Evolutionary conservation across 2,797 vertebrate species (phyloP).

Genomic region (Masticophis lateralis): DNA sequence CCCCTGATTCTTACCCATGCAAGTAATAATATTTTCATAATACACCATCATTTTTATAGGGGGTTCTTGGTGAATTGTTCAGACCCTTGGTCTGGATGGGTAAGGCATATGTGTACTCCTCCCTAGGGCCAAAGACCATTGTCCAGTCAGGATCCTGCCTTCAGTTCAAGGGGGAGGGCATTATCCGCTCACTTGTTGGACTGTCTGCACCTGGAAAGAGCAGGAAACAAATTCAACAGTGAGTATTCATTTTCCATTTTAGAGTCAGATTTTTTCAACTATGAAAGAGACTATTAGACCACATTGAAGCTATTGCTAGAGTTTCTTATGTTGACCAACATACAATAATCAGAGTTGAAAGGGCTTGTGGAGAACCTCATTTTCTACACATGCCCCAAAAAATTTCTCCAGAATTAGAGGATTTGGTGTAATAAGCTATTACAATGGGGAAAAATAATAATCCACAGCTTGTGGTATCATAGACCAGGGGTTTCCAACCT

Average conservation of each 20-base stretch:
- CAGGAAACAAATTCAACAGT: constrained; percentile 31
- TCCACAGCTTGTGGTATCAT: not conserved
- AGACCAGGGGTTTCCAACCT: not conserved
- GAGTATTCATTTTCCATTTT: constrained; percentile 30
- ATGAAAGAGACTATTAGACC: not conserved
- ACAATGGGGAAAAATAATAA: not conserved
- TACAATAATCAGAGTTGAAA: not conserved
- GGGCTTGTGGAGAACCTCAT: not conserved
- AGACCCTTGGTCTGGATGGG: constrained; percentile 31
- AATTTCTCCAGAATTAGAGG: not conserved
- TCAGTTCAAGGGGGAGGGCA: constrained; percentile 33
- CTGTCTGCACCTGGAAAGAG: constrained; percentile 22
- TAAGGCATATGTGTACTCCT: constrained; percentile 41
- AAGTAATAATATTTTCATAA: not conserved
- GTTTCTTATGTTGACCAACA: not conserved
- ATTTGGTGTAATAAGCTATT: not conserved
- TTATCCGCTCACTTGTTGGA: constrained; percentile 24
- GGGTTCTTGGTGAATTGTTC: constrained; percentile 19
- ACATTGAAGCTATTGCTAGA: not conserved
- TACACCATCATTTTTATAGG: not conserved
- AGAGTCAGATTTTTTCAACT: not conserved
- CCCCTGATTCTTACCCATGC: not conserved
- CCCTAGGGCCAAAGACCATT: constrained; percentile 31
- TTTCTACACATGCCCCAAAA: not conserved
- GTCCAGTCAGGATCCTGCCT: constrained; percentile 34